phyloP scores from a whole-genome alignment of 2,113 vertebrate genomes.

The Trematocara zebra region DNA sequence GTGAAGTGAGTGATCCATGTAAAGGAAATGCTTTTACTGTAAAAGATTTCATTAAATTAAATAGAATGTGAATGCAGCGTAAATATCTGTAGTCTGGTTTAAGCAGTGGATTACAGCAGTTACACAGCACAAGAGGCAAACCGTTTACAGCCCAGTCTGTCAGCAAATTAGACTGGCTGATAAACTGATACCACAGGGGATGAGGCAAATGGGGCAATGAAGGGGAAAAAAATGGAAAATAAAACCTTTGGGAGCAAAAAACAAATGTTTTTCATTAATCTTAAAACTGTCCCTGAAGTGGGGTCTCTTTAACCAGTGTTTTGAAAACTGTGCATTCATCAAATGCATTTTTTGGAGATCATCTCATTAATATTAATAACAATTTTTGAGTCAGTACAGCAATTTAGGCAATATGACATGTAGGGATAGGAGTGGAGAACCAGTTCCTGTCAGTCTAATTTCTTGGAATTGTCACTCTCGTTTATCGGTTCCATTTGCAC shows the following conservation, averaged over 20 bases:
- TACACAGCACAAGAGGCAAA: not conserved
- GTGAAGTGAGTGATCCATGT: not conserved
- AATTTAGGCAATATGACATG: not conserved
- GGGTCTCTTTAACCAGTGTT: not conserved
- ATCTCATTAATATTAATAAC: not conserved
- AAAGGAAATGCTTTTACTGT: not conserved
- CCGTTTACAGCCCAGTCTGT: not conserved
- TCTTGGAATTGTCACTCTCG: not conserved
- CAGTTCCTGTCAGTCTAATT: not conserved
- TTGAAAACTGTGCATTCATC: not conserved
- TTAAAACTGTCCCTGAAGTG: not conserved
- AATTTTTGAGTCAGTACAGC: not conserved
- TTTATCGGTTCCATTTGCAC: not conserved
- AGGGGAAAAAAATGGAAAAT: not conserved
- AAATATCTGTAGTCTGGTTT: not conserved
- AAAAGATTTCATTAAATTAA: not conserved
- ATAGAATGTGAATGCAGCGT: not conserved
- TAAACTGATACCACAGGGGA: not conserved
- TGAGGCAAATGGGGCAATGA: not conserved
- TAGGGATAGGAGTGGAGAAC: accelerated
- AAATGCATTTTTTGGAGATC: not conserved
- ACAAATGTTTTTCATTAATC: accelerated
- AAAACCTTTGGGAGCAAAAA: not conserved
- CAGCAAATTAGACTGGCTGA: not conserved
- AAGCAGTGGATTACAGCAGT: not conserved